Conservation (phyloP, 2,888 invertebrate species). For the Xestobium rufovillosum region DNA sequence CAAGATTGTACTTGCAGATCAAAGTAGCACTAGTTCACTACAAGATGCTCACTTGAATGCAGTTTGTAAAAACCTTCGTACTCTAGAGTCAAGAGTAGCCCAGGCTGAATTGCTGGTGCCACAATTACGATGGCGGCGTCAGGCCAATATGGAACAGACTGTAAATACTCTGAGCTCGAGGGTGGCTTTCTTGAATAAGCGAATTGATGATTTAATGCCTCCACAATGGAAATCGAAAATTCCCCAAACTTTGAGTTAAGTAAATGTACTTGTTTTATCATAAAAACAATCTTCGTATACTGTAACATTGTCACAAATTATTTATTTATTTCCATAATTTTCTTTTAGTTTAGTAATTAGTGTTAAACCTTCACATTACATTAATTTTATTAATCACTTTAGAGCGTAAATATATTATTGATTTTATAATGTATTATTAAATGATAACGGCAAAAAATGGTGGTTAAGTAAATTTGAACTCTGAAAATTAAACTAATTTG, state of each 20-base stretch:
- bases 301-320: too few relatives aligned
- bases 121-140: conserved; percentile 41
- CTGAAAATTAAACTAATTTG: too few relatives aligned
- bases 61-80: conserved; percentile 42
- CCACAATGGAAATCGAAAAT: conserved; percentile 41
- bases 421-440: too few relatives aligned
- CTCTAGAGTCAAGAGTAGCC: conserved; percentile 43
- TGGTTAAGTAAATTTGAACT: too few relatives aligned
- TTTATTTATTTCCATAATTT: too few relatives aligned
- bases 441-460: too few relatives aligned
- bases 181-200: conserved; percentile 44
- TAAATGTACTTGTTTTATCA: too few relatives aligned
- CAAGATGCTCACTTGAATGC: conserved; percentile 46
- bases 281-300: too few relatives aligned
- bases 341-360: too few relatives aligned
- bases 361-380: too few relatives aligned
- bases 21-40: conserved; percentile 31
- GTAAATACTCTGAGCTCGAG: conserved; percentile 41
- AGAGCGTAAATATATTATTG: too few relatives aligned
- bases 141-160: conserved; percentile 44
- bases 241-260: conserved; percentile 32
- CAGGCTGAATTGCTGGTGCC: conserved; percentile 41
- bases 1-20: conserved; percentile 22
- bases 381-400: too few relatives aligned
- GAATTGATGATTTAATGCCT: conserved; percentile 46